Conservation (phyloP, 2,113 vertebrate species). For the Tichodroma muraria region DNA sequence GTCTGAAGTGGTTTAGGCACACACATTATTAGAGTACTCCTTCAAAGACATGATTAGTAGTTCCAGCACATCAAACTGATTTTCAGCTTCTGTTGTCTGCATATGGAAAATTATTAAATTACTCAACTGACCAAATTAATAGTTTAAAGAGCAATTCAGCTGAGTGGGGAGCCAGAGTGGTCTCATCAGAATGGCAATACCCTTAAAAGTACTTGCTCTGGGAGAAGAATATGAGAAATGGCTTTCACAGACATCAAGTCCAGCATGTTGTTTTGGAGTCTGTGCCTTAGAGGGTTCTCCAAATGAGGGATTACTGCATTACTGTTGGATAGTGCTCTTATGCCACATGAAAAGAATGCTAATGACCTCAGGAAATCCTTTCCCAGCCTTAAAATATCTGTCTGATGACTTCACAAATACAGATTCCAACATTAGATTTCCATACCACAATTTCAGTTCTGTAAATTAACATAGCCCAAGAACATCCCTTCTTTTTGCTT, state of each 20-base stretch:
- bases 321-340: conserved; percentile 23
- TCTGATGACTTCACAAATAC: conserved; percentile 55
- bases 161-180: conserved; percentile 15
- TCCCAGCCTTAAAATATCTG: conserved; percentile 62
- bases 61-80: not conserved
- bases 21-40: not conserved
- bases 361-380: conserved; percentile 66
- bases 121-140: conserved; percentile 16
- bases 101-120: conserved; percentile 13
- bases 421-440: conserved; percentile 18
- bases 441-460: not conserved
- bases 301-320: conserved; percentile 43
- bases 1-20: not conserved
- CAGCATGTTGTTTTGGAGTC: not conserved
- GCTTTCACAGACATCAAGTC: not conserved
- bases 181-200: conserved; percentile 2
- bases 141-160: conserved; percentile 42
- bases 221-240: not conserved
- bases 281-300: conserved; percentile 30
- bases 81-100: conserved; percentile 10
- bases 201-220: not conserved
- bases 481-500: not conserved
- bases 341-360: conserved; percentile 64
- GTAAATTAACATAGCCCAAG: not conserved
- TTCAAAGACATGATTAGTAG: not conserved